Conservation (phyloP, 1,140 invertebrate genomes). For the Rhopalosiphum maidis region DNA sequence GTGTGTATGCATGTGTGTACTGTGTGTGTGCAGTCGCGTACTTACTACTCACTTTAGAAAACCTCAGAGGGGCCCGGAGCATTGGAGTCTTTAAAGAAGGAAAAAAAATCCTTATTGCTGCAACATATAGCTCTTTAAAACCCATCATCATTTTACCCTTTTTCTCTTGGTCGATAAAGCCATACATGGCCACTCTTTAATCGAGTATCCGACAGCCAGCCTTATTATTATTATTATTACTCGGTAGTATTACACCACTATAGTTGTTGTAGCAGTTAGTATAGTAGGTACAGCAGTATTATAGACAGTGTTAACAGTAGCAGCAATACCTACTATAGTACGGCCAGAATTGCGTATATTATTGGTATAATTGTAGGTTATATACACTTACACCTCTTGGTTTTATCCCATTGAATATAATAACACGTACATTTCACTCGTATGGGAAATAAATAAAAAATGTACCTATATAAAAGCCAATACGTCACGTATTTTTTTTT, state of each 20-base stretch:
- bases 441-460: not conserved
- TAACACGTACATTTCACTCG: not conserved
- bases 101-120: slow-evolving; percentile 5
- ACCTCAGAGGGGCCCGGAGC: not conserved
- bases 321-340: no score
- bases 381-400: not conserved
- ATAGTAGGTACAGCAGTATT: no score
- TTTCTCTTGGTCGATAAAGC: slow-evolving; percentile 1
- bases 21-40: not conserved
- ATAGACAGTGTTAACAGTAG: no score
- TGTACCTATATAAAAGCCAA: not conserved
- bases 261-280: not conserved
- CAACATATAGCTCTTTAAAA: slow-evolving; percentile 16
- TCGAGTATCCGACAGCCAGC: not conserved
- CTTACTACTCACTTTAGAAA: slow-evolving; percentile 15
- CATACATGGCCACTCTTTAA: not conserved
- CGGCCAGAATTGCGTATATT: not conserved
- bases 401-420: not conserved
- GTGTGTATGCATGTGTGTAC: not conserved
- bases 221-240: not conserved
- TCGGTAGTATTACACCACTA: not conserved
- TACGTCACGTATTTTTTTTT: not conserved
- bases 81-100: slow-evolving; percentile 7
- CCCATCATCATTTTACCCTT: slow-evolving; percentile 14
- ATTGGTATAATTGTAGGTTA: not conserved